phyloP scores from a whole-genome alignment of 1,140 invertebrate genomes.

The Drosophila orosa region DNA sequence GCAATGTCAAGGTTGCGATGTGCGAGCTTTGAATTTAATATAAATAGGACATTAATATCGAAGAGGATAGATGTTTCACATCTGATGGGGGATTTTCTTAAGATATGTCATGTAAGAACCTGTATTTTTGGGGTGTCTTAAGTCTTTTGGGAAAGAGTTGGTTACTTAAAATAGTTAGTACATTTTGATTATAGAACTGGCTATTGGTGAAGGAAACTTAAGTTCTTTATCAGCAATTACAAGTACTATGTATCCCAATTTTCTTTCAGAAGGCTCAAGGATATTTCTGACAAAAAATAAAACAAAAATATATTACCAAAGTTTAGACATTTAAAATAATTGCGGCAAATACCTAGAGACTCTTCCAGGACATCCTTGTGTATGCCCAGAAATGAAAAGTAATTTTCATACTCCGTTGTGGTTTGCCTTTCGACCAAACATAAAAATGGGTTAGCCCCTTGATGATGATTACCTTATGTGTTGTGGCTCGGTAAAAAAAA shows the following conservation, averaged over 20 bases:
- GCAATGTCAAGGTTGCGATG: constrained; percentile 11
- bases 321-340: constrained; percentile 6
- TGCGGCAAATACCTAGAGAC: constrained; percentile 10
- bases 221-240: no score
- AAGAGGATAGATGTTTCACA: neutral
- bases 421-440: constrained; percentile 8
- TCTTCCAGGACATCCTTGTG: neutral
- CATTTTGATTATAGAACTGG: no score
- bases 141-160: no score
- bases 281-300: neutral
- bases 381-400: constrained; percentile 13
- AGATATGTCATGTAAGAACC: neutral
- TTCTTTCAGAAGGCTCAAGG: neutral
- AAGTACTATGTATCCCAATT: no score
- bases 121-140: no score
- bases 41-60: constrained; percentile 10
- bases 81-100: no score
- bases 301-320: neutral
- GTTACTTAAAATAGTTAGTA: no score
- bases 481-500: neutral
- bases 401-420: constrained; percentile 18
- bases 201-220: no score
- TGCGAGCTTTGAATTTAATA: constrained; percentile 21
- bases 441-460: constrained; percentile 25
- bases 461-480: constrained; percentile 50